Evolutionary conservation across 2,888 invertebrate genomes (phyloP).

Genomic region (Allophyes oxyacanthae): DNA sequence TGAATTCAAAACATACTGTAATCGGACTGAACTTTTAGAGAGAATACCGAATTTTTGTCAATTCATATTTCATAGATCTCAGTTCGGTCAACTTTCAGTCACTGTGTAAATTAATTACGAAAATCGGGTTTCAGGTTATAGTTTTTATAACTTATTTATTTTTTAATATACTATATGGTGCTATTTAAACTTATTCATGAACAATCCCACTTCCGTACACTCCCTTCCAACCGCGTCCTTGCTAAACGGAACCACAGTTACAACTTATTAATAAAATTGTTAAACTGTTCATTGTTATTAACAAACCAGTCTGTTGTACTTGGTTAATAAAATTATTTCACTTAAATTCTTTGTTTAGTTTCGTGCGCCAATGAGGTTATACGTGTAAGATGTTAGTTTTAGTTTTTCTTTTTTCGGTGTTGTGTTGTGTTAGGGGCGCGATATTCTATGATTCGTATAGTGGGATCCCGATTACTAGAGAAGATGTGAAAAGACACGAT

Average conservation of each 20-base stretch:
- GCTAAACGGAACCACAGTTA: constrained; percentile 4
- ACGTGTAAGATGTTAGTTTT: constrained; percentile 53
- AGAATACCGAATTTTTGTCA: too few relatives aligned
- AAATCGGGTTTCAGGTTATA: too few relatives aligned
- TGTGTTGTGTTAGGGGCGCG: constrained; percentile 45
- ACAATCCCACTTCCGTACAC: not conserved
- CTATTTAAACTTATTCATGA: too few relatives aligned
- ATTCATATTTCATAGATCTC: too few relatives aligned
- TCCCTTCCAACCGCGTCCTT: constrained; percentile 32
- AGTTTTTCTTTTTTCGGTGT: constrained; percentile 46
- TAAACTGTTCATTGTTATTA: not conserved
- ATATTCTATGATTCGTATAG: constrained; percentile 68
- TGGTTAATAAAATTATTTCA: constrained; percentile 2
- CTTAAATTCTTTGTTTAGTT: constrained; percentile 9
- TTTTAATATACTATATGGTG: too few relatives aligned
- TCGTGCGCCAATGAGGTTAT: constrained; percentile 9
- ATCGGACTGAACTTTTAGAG: too few relatives aligned
- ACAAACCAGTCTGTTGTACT: constrained; percentile 12
- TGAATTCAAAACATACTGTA: too few relatives aligned
- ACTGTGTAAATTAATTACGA: too few relatives aligned
- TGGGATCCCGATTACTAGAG: constrained; percentile 62
- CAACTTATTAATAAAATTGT: constrained; percentile 9
- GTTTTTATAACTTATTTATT: too few relatives aligned
- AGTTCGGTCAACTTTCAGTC: too few relatives aligned
- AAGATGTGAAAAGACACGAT: constrained; percentile 64